phyloP scores from a whole-genome alignment of 2,797 vertebrate genomes.

The Discoglossus pictus region DNA sequence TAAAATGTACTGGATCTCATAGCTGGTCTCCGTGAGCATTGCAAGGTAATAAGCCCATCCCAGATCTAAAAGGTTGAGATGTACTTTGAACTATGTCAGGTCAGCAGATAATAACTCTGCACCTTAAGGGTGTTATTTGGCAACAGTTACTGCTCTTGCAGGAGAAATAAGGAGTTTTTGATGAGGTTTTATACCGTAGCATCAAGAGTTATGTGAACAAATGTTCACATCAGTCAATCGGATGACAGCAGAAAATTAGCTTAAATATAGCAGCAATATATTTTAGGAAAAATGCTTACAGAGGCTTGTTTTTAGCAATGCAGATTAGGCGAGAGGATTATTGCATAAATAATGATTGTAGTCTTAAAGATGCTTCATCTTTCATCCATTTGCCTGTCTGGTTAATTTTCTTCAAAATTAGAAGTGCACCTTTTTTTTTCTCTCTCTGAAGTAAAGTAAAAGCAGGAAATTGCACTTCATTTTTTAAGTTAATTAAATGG shows the following conservation, averaged over 20 bases:
- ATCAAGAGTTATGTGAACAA: constrained; percentile 31
- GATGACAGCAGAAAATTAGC: constrained; percentile 43
- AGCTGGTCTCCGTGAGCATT: no score
- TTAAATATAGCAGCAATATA: constrained; percentile 44
- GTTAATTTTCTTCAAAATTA: neutral
- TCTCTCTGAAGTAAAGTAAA: neutral
- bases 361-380: constrained; percentile 5
- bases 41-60: no score
- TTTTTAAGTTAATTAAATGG: neutral
- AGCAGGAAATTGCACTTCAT: neutral
- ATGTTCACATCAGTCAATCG: constrained; percentile 29
- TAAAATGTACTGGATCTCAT: no score
- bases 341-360: constrained; percentile 40
- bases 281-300: constrained; percentile 42
- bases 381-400: constrained; percentile 4
- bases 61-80: no score
- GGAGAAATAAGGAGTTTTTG: constrained; percentile 24
- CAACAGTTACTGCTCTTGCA: neutral
- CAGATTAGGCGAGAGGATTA: constrained; percentile 45
- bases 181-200: constrained; percentile 34
- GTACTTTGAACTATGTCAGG: neutral
- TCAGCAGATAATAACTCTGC: constrained; percentile 1
- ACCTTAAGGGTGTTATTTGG: no score
- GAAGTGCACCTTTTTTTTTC: neutral
- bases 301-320: constrained; percentile 34